Base-by-base conservation (phyloP, 2,888 invertebrate species). In the Orthosia incerta region DNA sequence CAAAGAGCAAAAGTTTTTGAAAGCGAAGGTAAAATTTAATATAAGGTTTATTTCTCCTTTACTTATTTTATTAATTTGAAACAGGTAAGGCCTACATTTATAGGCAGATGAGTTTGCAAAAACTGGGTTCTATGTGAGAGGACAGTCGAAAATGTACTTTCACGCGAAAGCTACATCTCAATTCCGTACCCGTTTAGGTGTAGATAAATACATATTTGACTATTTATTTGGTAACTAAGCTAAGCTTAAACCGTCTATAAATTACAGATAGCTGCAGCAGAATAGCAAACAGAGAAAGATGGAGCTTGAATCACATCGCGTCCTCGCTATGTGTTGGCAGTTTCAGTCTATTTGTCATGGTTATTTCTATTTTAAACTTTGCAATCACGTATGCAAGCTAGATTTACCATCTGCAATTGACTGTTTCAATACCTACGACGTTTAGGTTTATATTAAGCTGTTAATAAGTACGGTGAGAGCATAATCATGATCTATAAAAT, bases 281-380 rank as follows among this genome's bases (percentile, higher is more conserved):
- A 39, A 39, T 39, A 39, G 9, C 39, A 9, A 39, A 2, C 39
- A 39, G 1, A 39, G 39, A 39, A 39, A 39, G 39, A 39, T 39
- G 39, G n/a, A 16, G 39, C 7, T 53, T 60, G 23, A 15, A 23
- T 39, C 51, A 57, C 1, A 12, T 69, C n/a, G 7, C 23, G 51
- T 18, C 12, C 15, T 20, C 62, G 26, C 15, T 53, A 61, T n/a
- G 15, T 68, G 56, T 48, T n/a, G 16, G 57, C 9, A 15, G 46
- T 53, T 62, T 57, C 46, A 39, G 18, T n/a, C 18, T n/a, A 62
- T 76, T 53, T 59, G n/a, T 63, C 26, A 59, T 15, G 18, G 26
- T 63, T 50, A 45, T 16, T 39, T 60, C 9, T 45, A 51, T 26
- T 59, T 23, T 16, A 53, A 45, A 5, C 20, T 15, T n/a, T 31